Evolutionary conservation across 2,888 invertebrate genomes (phyloP), one percentile per base, ranked within the genome.

Genomic region (Acanthopleura granulata): DNA sequence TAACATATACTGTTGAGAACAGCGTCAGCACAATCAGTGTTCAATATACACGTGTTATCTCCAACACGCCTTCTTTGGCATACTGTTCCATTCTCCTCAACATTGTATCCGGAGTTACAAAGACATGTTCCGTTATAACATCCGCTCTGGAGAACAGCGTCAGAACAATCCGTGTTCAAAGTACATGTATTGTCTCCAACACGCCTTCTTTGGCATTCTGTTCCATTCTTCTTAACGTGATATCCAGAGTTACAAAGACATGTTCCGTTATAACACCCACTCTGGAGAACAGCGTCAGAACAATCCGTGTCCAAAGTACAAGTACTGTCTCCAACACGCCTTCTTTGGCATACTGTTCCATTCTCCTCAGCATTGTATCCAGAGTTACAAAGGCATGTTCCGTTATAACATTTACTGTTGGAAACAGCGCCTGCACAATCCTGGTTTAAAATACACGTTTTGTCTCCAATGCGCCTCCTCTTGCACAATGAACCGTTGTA

Each of bases 171-270:
- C 12, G 62, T 18, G 49, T 83, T 76, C n/a, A 57, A n/a, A 9
- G 25, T 12, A 74, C 84, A 84, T 0, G 75, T 79, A 14, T 62
- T 72, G 71, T 80, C 80, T 3, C 80, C 81, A n/a, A 83, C 80
- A 62, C 77, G 75, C 69, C 83, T 30, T 66, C 62, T 72, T 12
- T n/a, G 62, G 66, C 78, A 82, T 16, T 27, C 49, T 0, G 75
- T 79, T 14, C 74, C 50, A 51, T 80, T 75, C 14, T 72, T 51
- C 25, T 73, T 69, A 49, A 71, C 74, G 9, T 76, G 74, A 72
- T 57, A 77, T n/a, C 80, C 80, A 9, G 27, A 27, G 40, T 79
- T 66, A 76, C 82, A 82, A 40, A 40, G 49, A 72, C 82, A 82
- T 18, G 49, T 40, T n/a, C 72, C 74, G 9, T 72, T 62, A 3